Evolutionary conservation across 2,797 vertebrate species (phyloP).

Genomic region (Eulemur mongoz): DNA sequence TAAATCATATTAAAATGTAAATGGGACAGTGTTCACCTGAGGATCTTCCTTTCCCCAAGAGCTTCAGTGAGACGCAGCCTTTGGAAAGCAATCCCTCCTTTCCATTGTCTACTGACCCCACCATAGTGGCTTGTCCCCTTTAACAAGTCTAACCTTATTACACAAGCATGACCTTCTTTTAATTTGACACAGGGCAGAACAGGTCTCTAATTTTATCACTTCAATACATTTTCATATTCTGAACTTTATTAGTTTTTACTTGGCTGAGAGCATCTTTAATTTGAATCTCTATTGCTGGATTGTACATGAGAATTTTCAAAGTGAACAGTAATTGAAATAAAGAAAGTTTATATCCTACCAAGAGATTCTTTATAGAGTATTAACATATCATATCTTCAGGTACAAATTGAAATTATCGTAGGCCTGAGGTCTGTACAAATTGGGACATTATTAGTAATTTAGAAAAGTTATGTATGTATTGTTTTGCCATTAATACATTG

Average conservation of each 20-base stretch:
- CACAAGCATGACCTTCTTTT: not conserved
- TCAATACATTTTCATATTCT: not conserved
- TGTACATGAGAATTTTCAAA: not conserved
- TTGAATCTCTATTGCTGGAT: not conserved
- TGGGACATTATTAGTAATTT: not conserved
- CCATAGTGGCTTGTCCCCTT: not conserved
- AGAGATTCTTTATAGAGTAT: not conserved
- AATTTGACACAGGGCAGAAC: not conserved
- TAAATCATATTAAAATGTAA: not conserved
- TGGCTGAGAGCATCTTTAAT: not conserved
- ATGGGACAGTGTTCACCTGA: not conserved
- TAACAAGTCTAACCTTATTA: not conserved
- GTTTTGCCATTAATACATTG: not conserved
- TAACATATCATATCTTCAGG: not conserved
- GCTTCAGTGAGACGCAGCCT: not conserved
- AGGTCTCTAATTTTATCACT: not conserved
- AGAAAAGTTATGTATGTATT: not conserved
- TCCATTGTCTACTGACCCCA: not conserved
- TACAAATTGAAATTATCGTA: not conserved
- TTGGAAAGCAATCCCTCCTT: not conserved
- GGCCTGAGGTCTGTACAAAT: not conserved
- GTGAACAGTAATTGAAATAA: conserved; percentile 8
- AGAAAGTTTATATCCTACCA: not conserved
- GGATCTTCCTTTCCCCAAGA: not conserved
- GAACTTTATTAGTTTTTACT: conserved; percentile 6